Percentiles rank a stretch among this genome's conserved stretches.
Evolutionary conservation across 92 coral and sea anemone genomes (phyloP).

Genomic region (Desmophyllum pertusum): DNA sequence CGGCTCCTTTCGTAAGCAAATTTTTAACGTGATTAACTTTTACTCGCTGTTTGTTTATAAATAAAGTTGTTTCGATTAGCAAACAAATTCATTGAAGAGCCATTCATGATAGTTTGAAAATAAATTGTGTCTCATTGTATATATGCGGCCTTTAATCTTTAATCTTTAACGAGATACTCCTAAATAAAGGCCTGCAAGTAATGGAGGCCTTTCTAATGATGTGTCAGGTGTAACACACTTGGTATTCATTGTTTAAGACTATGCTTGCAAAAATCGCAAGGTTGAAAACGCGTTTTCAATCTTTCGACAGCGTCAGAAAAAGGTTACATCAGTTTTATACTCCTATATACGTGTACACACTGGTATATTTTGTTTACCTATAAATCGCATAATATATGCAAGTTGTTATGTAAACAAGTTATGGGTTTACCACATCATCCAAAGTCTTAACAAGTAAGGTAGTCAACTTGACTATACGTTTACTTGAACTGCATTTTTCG

Average conservation of each 20-base stretch:
- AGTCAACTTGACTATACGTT: neutral
- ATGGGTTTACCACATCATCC: neutral
- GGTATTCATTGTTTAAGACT: neutral
- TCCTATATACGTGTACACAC: neutral
- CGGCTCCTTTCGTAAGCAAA: neutral
- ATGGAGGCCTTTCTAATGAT: neutral
- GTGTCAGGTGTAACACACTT: neutral
- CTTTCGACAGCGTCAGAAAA: neutral
- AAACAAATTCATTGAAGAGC: conserved; percentile 20
- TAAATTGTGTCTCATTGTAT: neutral
- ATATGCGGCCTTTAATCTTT: too few species aligned
- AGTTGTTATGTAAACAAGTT: neutral
- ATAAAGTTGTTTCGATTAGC: neutral
- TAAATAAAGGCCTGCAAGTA: too few species aligned
- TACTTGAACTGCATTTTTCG: neutral
- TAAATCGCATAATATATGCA: neutral
- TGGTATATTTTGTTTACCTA: neutral
- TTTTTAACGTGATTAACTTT: neutral
- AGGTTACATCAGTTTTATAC: neutral
- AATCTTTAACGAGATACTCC: too few species aligned
- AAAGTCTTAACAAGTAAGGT: neutral
- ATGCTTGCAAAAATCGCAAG: neutral
- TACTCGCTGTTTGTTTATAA: neutral
- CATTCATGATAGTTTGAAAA: conserved; percentile 6
- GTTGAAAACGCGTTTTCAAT: neutral